phyloP scores from a whole-genome alignment of 2,888 invertebrate genomes.

The Agrilus biguttatus region DNA sequence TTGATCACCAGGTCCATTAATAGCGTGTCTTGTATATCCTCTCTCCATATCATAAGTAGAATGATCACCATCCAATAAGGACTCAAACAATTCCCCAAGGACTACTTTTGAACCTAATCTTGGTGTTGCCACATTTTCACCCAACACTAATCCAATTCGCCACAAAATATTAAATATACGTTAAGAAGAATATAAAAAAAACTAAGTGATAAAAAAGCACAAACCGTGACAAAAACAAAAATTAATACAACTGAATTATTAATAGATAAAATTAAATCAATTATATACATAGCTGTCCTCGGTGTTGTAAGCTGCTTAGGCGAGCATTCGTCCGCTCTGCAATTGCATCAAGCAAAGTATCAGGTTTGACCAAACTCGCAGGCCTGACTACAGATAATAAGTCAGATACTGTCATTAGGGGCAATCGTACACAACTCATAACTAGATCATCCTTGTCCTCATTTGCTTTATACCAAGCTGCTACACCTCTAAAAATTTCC shows the following conservation, averaged over 20 bases:
- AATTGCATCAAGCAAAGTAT: constrained; percentile 88
- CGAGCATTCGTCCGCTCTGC: constrained; percentile 68
- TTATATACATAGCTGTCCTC: constrained; percentile 69
- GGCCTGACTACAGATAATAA: constrained; percentile 80
- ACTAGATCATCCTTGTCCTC: constrained; percentile 31
- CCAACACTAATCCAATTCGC: constrained; percentile 44
- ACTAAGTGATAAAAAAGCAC: constrained; percentile 3
- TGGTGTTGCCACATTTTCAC: constrained; percentile 82
- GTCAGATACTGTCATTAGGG: constrained; percentile 78
- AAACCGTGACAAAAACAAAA: too few species aligned
- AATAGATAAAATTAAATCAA: too few species aligned
- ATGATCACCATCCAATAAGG: constrained; percentile 79
- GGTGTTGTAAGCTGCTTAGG: constrained; percentile 66
- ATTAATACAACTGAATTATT: too few species aligned
- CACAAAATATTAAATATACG: neutral
- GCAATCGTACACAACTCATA: constrained; percentile 58
- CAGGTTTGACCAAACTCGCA: constrained; percentile 72
- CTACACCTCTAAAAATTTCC: constrained; percentile 84
- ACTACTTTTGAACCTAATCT: constrained; percentile 74
- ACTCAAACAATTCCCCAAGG: constrained; percentile 77
- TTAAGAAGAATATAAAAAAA: neutral
- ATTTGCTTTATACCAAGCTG: constrained; percentile 75
- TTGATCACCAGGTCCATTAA: constrained; percentile 41
- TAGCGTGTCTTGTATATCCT: constrained; percentile 48
- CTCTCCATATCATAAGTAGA: constrained; percentile 84